Evolutionary conservation across 2,797 vertebrate genomes (phyloP).

Genomic region (Phataginus tricuspis): DNA sequence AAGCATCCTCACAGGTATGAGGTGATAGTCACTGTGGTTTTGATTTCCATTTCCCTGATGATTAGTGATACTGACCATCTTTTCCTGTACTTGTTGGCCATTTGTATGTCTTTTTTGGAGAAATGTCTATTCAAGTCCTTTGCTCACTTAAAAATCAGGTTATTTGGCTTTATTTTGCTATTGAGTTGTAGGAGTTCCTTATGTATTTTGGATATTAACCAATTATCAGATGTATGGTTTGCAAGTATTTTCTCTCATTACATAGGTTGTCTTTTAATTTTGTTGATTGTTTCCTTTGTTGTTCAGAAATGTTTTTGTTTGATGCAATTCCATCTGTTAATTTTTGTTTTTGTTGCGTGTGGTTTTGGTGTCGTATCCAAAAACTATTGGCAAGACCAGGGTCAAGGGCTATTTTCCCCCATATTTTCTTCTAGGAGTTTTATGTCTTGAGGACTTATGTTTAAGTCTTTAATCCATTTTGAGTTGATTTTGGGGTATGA

Average conservation of each 20-base stretch:
- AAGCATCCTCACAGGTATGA: neutral
- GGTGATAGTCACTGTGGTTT: neutral
- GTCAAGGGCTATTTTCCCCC: neutral
- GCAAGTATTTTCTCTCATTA: neutral
- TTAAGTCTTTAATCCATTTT: neutral
- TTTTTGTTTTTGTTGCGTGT: neutral
- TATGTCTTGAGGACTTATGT: neutral
- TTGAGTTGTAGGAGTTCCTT: neutral
- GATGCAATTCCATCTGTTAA: neutral
- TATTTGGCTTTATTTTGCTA: neutral
- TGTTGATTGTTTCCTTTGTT: neutral
- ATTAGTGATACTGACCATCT: neutral
- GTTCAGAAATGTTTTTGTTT: neutral
- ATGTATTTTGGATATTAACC: neutral
- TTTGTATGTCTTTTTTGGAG: neutral
- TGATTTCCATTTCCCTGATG: neutral
- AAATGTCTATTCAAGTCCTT: neutral
- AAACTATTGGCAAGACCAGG: neutral
- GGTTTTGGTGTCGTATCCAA: neutral
- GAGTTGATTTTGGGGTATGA: neutral
- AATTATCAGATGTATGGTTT: neutral
- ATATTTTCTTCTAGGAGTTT: neutral
- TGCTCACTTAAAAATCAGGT: neutral
- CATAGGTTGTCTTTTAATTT: neutral
- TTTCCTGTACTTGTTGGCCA: neutral